phyloP scores from a whole-genome alignment of 1,140 invertebrate species.

The Drosophila mojavensis region DNA sequence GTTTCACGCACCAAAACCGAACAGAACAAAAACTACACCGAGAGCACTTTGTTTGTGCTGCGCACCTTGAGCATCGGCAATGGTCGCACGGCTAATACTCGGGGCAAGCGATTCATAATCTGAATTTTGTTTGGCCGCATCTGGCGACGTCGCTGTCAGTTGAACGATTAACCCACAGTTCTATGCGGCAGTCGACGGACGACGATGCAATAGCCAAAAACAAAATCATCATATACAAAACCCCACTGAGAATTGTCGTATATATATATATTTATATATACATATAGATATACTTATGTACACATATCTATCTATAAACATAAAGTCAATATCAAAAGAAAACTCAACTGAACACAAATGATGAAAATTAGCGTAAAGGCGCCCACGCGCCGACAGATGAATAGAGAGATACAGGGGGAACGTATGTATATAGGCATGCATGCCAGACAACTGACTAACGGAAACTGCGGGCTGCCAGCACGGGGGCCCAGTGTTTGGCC shows the following conservation, averaged over 20 bases:
- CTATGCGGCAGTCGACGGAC: constrained; percentile 42
- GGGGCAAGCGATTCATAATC: constrained; percentile 65
- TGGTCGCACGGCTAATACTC: constrained; percentile 55
- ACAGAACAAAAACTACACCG: background rate
- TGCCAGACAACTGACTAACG: constrained; percentile 29
- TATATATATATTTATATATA: constrained; percentile 3
- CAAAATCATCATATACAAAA: constrained; percentile 14
- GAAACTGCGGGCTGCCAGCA: constrained; percentile 51
- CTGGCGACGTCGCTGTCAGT: constrained; percentile 47
- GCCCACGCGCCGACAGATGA: constrained; percentile 46
- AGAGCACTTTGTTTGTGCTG: constrained; percentile 1
- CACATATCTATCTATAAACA: constrained; percentile 18
- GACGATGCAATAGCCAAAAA: constrained; percentile 52
- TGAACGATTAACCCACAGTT: constrained; percentile 65
- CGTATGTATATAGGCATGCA: constrained; percentile 27
- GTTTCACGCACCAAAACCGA: constrained; percentile 11
- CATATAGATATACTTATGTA: background rate
- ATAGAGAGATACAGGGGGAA: background rate
- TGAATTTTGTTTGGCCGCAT: constrained; percentile 61
- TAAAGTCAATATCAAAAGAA: constrained; percentile 61
- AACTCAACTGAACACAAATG: constrained; percentile 44
- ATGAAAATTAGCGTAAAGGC: constrained; percentile 63
- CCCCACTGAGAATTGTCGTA: constrained; percentile 25
- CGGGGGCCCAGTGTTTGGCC: constrained; percentile 17
- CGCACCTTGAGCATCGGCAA: constrained; percentile 69